Percentiles rank a stretch among this genome's conserved stretches.
phyloP scores from a whole-genome alignment of 53 echinoderm and acorn worm genomes.

The Arbacia lixula region DNA sequence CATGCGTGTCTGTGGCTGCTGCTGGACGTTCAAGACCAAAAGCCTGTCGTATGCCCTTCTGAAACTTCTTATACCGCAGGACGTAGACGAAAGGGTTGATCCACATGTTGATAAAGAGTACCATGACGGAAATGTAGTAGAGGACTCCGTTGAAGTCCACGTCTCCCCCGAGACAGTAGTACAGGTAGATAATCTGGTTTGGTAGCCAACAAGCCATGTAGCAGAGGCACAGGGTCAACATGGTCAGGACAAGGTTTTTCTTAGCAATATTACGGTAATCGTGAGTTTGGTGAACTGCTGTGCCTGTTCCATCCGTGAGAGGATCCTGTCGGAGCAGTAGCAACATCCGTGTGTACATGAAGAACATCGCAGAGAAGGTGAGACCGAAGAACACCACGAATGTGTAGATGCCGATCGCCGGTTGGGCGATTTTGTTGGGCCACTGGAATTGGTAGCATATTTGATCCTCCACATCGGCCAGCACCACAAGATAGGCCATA shows the following conservation, averaged over 20 bases:
- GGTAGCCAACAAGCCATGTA: constrained; percentile 65
- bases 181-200: constrained; percentile 54
- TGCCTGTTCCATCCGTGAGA: not conserved
- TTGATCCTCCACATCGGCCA: not conserved
- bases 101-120: constrained; percentile 62
- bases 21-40: no score
- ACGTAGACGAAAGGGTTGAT: constrained; percentile 72
- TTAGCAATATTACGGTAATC: constrained; percentile 1
- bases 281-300: not conserved
- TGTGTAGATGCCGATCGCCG: constrained; percentile 33
- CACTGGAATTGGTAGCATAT: not conserved
- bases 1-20: no score
- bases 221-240: constrained; percentile 49
- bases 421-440: constrained; percentile 8
- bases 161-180: constrained; percentile 51
- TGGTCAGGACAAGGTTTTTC: constrained; percentile 54
- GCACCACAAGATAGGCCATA: not conserved
- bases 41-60: constrained; percentile 25
- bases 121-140: constrained; percentile 46
- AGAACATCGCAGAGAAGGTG: constrained; percentile 34
- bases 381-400: constrained; percentile 20
- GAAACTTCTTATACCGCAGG: constrained; percentile 61
- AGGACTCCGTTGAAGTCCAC: constrained; percentile 17
- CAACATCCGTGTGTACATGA: constrained; percentile 26
- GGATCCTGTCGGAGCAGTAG: not conserved